phyloP scores from a whole-genome alignment of 2,113 vertebrate species.

The Malurus melanocephalus region DNA sequence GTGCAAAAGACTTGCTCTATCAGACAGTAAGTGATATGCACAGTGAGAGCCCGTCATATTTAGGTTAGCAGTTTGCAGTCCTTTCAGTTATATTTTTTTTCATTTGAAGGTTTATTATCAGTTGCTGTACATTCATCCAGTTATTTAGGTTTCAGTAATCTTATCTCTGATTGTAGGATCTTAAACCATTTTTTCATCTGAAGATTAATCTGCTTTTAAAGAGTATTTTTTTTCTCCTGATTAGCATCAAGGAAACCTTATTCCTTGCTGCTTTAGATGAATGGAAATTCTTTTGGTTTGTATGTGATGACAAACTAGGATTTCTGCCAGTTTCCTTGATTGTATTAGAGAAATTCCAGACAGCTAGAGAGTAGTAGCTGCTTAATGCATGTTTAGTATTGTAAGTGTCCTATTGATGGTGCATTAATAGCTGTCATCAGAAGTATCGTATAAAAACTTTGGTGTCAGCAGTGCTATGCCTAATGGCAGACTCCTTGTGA shows the following conservation, averaged over 20 bases:
- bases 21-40: slow-evolving; percentile 37
- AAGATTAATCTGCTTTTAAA: slow-evolving; percentile 23
- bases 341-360: slow-evolving; percentile 46
- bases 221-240: not conserved
- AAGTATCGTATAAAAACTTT: slow-evolving; percentile 6
- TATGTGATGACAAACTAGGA: slow-evolving; percentile 17
- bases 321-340: slow-evolving; percentile 29
- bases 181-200: slow-evolving; percentile 39
- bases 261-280: not conserved
- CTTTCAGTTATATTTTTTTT: slow-evolving; percentile 16
- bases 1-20: slow-evolving; percentile 4
- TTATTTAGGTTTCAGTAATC: slow-evolving; percentile 25
- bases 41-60: not conserved
- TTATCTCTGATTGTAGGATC: not conserved
- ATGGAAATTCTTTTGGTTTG: slow-evolving; percentile 23
- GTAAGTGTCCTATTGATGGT: slow-evolving; percentile 40
- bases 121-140: not conserved
- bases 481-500: slow-evolving; percentile 39
- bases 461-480: slow-evolving; percentile 33
- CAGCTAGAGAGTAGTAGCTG: slow-evolving; percentile 8
- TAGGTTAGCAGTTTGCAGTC: slow-evolving; percentile 22
- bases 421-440: slow-evolving; percentile 54
- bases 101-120: slow-evolving; percentile 29
- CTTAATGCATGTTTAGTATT: slow-evolving; percentile 50
- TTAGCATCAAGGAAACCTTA: not conserved